Evolutionary conservation across 2,888 invertebrate species (phyloP).

Genomic region (Orchestes rusci): DNA sequence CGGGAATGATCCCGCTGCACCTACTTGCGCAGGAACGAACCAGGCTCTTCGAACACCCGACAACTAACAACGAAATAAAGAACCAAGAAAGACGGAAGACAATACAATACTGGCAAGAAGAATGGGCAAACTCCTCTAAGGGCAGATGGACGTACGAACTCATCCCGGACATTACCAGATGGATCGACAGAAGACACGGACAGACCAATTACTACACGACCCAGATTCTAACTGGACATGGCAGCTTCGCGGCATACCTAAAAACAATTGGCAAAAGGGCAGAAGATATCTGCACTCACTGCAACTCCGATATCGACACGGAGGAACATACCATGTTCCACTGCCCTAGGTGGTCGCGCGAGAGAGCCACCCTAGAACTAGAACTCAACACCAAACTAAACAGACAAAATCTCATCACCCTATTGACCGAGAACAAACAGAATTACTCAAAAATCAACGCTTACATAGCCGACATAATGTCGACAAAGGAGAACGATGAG

Average conservation of each 20-base stretch:
- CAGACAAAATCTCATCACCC: no score
- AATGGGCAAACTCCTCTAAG: background rate
- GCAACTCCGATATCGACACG: no score
- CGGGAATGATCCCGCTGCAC: slow-evolving; percentile 16
- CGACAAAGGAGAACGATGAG: no score
- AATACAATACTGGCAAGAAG: slow-evolving; percentile 5
- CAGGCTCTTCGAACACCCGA: background rate
- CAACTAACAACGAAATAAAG: background rate
- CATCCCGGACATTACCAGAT: slow-evolving; percentile 3
- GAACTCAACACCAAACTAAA: no score
- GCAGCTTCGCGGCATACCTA: slow-evolving; percentile 4
- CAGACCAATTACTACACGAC: slow-evolving; percentile 2
- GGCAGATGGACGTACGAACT: slow-evolving; percentile 6
- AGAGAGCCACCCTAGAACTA: no score
- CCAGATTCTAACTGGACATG: slow-evolving; percentile 8
- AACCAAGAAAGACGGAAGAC: background rate
- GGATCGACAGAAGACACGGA: slow-evolving; percentile 7
- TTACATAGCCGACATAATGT: background rate
- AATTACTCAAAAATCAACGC: background rate
- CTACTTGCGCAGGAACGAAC: slow-evolving; percentile 2
- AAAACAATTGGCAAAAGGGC: no score
- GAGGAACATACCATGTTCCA: no score
- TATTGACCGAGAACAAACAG: no score
- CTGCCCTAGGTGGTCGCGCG: no score
- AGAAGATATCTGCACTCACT: no score